phyloP scores from a whole-genome alignment of 2,113 vertebrate genomes.

The Spermophilus dauricus region DNA sequence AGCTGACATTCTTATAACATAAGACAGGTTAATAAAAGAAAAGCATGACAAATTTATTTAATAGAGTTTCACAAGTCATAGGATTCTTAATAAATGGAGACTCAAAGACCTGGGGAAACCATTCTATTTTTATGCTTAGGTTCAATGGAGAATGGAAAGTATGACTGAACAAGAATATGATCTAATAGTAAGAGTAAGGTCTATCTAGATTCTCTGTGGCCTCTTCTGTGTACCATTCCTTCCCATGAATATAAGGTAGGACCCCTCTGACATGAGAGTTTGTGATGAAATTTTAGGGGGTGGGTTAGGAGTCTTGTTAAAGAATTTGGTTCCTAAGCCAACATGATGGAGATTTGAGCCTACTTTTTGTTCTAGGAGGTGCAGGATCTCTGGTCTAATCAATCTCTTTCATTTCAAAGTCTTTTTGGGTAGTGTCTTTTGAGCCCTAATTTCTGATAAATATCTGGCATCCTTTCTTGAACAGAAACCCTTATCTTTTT shows the following conservation, averaged over 20 bases:
- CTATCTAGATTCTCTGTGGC: background rate
- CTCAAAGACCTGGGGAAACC: background rate
- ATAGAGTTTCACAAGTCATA: background rate
- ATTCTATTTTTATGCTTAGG: background rate
- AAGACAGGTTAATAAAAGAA: background rate
- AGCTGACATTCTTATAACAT: background rate
- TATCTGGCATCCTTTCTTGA: background rate
- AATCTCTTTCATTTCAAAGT: background rate
- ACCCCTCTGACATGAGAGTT: background rate
- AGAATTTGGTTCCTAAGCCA: no score
- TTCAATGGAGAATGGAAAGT: background rate
- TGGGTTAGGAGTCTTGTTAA: no score
- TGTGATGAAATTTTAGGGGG: background rate
- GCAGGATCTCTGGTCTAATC: no score
- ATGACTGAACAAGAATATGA: background rate
- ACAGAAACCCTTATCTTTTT: background rate
- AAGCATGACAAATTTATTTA: background rate
- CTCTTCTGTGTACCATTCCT: background rate
- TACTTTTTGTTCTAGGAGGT: no score
- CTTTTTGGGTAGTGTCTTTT: background rate
- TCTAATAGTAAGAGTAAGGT: background rate
- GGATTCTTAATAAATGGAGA: background rate
- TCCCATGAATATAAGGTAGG: background rate
- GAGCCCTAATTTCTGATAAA: background rate
- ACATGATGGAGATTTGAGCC: no score